Conservation (phyloP, 2,888 invertebrate genomes). For the Hedychridium roseum region DNA sequence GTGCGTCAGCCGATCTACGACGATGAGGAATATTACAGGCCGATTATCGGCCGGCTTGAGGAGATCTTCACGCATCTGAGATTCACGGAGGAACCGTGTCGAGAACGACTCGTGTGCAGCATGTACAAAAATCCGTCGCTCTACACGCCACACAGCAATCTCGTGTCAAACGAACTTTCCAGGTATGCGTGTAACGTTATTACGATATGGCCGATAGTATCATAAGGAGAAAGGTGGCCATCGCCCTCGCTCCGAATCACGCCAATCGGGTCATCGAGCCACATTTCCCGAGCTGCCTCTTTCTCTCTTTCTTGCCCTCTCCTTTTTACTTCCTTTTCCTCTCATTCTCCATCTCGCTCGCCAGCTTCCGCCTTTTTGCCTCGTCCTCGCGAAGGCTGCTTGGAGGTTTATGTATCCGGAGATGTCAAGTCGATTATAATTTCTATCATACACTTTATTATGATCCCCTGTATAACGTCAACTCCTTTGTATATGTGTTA, state of each 20-base stretch:
- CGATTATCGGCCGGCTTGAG: slow-evolving; percentile 80
- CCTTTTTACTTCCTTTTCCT: slow-evolving; percentile 14
- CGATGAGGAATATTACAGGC: slow-evolving; percentile 77
- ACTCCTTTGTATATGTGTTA: too few species aligned
- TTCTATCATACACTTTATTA: too few species aligned
- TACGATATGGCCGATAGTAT: slow-evolving; percentile 24
- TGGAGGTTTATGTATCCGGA: too few species aligned
- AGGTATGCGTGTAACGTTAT: slow-evolving; percentile 70
- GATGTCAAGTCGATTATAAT: too few species aligned
- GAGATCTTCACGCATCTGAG: slow-evolving; percentile 76
- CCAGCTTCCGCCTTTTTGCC: not conserved
- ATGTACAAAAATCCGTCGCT: slow-evolving; percentile 84
- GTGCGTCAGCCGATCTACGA: slow-evolving; percentile 50
- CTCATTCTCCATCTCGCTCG: slow-evolving; percentile 5
- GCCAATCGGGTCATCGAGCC: slow-evolving; percentile 54
- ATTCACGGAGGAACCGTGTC: slow-evolving; percentile 76
- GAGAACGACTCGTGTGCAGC: slow-evolving; percentile 82
- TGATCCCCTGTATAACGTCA: too few species aligned
- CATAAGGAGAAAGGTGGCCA: slow-evolving; percentile 58
- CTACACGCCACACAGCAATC: slow-evolving; percentile 86
- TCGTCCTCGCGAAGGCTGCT: too few species aligned
- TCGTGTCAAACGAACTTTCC: slow-evolving; percentile 86
- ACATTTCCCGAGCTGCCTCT: slow-evolving; percentile 21
- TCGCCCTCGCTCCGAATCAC: slow-evolving; percentile 44
- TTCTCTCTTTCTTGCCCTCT: slow-evolving; percentile 17